Conservation (phyloP, 2,797 vertebrate genomes). For the Phoxinus dragarum region DNA sequence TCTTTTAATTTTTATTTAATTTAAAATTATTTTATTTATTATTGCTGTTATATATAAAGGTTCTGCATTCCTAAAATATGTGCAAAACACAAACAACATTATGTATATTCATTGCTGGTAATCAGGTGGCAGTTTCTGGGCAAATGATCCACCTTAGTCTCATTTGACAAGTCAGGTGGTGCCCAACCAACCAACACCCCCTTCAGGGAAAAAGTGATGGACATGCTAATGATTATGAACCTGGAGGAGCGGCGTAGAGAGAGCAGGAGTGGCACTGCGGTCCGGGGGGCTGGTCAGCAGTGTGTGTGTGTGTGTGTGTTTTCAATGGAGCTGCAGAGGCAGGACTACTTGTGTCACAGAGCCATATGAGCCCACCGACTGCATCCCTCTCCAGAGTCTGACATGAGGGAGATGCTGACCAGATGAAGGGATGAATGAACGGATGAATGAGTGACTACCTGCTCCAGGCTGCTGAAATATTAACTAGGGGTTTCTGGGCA, state of each 20-base stretch:
- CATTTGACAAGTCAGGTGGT: constrained; percentile 31
- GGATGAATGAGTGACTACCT: constrained; percentile 72
- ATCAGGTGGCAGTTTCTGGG: background rate
- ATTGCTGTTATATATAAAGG: background rate
- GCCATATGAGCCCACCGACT: constrained; percentile 70
- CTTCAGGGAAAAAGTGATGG: constrained; percentile 11
- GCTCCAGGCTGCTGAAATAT: constrained; percentile 74
- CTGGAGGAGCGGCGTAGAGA: constrained; percentile 35
- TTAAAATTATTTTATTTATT: background rate
- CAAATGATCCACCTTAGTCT: constrained; percentile 14
- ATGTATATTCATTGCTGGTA: background rate
- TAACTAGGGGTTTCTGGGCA: constrained; percentile 66
- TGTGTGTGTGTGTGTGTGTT: constrained; percentile 49
- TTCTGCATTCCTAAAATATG: background rate
- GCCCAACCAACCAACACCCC: constrained; percentile 18
- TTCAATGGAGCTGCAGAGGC: constrained; percentile 61
- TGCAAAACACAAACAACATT: constrained; percentile 4
- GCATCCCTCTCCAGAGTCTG: constrained; percentile 69
- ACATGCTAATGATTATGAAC: constrained; percentile 20
- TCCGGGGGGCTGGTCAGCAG: constrained; percentile 17
- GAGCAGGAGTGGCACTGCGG: background rate
- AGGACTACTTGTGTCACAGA: constrained; percentile 66
- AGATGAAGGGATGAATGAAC: constrained; percentile 41
- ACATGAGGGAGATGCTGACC: constrained; percentile 65
- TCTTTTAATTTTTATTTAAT: background rate